These are phyloP conservation scores for Thermophis baileyi DNA, from an alignment of 2,113 vertebrate species.

Conservation along the genomic window DNA sequence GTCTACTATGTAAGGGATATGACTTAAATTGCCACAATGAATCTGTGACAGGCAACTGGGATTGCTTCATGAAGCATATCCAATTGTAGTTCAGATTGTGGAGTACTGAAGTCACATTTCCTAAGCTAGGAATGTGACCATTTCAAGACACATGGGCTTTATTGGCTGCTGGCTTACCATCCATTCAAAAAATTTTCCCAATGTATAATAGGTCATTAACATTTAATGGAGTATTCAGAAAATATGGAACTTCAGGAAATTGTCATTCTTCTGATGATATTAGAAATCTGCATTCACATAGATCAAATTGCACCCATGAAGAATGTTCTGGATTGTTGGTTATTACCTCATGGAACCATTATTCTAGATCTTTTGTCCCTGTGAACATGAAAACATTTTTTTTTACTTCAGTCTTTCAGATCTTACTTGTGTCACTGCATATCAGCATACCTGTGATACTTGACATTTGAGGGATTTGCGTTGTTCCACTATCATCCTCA, in stretches of 20 bases:
- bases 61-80: neutral
- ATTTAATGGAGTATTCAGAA: neutral
- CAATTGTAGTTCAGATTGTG: neutral
- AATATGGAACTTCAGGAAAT: neutral
- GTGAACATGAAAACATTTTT: neutral
- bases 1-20: neutral
- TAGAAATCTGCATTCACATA: neutral
- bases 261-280: neutral
- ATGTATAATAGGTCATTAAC: neutral
- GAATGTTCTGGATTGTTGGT: neutral
- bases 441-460: neutral
- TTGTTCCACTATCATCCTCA: neutral
- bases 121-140: neutral
- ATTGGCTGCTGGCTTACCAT: neutral
- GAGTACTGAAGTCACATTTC: neutral
- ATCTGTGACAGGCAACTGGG: neutral
- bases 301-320: neutral
- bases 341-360: neutral
- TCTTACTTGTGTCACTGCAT: neutral
- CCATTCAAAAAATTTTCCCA: neutral
- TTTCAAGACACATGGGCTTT: neutral
- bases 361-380: neutral
- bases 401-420: neutral
- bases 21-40: neutral
- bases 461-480: neutral